Base-by-base conservation (phyloP, 2,888 invertebrate species). In the Ophion costatus region DNA sequence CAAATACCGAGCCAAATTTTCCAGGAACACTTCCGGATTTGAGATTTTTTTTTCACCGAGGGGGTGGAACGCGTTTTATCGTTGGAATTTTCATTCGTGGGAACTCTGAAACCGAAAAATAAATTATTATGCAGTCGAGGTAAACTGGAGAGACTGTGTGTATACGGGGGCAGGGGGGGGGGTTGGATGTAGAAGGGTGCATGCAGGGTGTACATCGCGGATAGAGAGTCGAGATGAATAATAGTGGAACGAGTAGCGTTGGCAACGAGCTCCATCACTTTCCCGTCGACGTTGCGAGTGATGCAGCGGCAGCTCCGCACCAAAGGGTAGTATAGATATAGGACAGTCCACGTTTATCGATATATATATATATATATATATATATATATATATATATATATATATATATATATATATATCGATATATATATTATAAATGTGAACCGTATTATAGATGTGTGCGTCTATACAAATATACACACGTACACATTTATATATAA, bases 181-280 rank as follows among this genome's bases (percentile, higher is more conserved):
- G 42, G 22, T 45, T n/a, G 61, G 20, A 33, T 20, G n/a, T 69
- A 24, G 11, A 17, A 14, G 45, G 24, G 29, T 33, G 45, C 42
- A 10, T 38, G 56, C 56, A 61, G 29, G 51, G 66, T 20, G 74
- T 74, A 73, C 59, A 80, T 73, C 63, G 61, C 66, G 64, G 66
- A 64, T 56, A 57, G 69, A 74, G 77, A 81, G 51, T 63, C 73
- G 74, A 74, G 73, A 84, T 84, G 84, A 84, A 84, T 84, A 84
- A 84, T 84, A 84, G 84, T 77, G 22, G 84, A 84, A 84, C 77
- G 84, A 80, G 80, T 77, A 84, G 80, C 84, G 84, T 81, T 81
- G 80, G 80, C 80, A 84, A 81, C 84, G 80, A 78, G 84, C 84
- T 84, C 84, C 84, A 78, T 84, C 84, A 84, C 84, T 84, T 84